These are phyloP conservation scores for Bombus soroeensis DNA, from an alignment of 1,140 invertebrate species.

Conservation along the genomic window DNA sequence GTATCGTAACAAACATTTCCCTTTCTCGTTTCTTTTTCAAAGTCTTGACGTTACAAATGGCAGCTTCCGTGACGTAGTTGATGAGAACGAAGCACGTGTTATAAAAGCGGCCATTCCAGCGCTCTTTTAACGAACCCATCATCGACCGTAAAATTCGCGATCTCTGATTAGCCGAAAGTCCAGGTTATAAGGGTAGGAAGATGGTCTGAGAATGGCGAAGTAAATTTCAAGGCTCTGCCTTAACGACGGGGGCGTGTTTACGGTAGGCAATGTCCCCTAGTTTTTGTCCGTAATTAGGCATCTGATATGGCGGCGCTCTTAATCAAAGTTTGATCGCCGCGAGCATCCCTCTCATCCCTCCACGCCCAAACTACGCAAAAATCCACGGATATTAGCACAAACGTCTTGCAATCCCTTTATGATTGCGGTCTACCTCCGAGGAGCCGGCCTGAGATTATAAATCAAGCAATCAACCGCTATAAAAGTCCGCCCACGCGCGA, in stretches of 20 bases:
- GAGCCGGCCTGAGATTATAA: conserved; percentile 65
- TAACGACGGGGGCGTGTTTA: conserved; percentile 69
- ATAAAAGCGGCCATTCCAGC: conserved; percentile 20
- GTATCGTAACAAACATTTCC: too few relatives aligned
- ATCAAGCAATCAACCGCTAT: conserved; percentile 71
- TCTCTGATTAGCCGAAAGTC: conserved; percentile 66
- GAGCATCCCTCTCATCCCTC: neutral
- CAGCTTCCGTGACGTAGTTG: conserved; percentile 14
- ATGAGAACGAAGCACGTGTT: conserved; percentile 22
- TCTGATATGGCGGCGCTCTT: conserved; percentile 33
- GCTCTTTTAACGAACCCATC: conserved; percentile 61
- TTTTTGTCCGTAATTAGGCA: conserved; percentile 54
- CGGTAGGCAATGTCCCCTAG: conserved; percentile 55
- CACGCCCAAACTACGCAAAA: conserved; percentile 9
- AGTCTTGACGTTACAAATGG: conserved; percentile 11
- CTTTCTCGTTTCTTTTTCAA: neutral
- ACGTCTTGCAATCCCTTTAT: conserved; percentile 27
- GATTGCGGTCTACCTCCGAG: conserved; percentile 15
- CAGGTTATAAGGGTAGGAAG: conserved; percentile 16
- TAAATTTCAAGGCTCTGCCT: conserved; percentile 55
- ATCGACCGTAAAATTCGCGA: conserved; percentile 64
- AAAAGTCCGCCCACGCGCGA: conserved; percentile 68
- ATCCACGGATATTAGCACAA: conserved; percentile 31
- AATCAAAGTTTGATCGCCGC: conserved; percentile 65
- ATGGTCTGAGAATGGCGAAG: conserved; percentile 2